Percentiles rank a stretch among this genome's conserved stretches.
Conservation (phyloP, 2,888 invertebrate genomes). For the Brenthis ino region DNA sequence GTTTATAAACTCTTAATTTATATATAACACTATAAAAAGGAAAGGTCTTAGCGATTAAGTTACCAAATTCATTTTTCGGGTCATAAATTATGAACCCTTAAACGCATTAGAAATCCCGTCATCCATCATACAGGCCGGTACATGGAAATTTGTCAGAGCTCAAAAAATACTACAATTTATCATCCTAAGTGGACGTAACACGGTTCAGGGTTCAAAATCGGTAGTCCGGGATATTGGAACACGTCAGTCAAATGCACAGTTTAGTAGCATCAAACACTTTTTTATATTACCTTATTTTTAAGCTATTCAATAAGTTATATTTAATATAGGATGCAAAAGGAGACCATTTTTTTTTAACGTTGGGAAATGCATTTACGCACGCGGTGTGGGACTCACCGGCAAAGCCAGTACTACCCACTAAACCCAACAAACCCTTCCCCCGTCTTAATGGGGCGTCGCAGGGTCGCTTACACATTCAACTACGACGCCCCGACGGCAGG, state of each 20-base stretch:
- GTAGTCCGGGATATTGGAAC: slow-evolving; percentile 36
- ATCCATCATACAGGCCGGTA: slow-evolving; percentile 29
- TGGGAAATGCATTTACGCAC: too few relatives aligned
- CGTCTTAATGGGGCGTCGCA: too few relatives aligned
- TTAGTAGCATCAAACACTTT: neutral
- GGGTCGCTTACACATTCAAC: too few relatives aligned
- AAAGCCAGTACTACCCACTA: too few relatives aligned
- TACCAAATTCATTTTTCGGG: slow-evolving; percentile 12
- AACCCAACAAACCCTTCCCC: too few relatives aligned
- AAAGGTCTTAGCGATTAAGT: slow-evolving; percentile 2
- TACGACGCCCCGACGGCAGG: too few relatives aligned
- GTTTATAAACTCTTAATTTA: too few relatives aligned
- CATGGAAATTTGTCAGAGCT: slow-evolving; percentile 41
- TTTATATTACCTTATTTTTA: too few relatives aligned
- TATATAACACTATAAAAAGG: neutral
- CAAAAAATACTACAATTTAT: slow-evolving; percentile 42
- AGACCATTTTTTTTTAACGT: too few relatives aligned
- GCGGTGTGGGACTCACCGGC: too few relatives aligned
- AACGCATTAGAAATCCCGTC: slow-evolving; percentile 22
- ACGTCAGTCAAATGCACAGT: slow-evolving; percentile 21
- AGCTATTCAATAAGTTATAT: too few relatives aligned
- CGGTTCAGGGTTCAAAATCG: slow-evolving; percentile 24
- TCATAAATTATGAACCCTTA: slow-evolving; percentile 20
- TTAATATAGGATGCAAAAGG: too few relatives aligned
- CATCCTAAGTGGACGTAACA: slow-evolving; percentile 38